Conservation (phyloP, 2,797 vertebrate genomes). For the Dendrocincla fuliginosa region DNA sequence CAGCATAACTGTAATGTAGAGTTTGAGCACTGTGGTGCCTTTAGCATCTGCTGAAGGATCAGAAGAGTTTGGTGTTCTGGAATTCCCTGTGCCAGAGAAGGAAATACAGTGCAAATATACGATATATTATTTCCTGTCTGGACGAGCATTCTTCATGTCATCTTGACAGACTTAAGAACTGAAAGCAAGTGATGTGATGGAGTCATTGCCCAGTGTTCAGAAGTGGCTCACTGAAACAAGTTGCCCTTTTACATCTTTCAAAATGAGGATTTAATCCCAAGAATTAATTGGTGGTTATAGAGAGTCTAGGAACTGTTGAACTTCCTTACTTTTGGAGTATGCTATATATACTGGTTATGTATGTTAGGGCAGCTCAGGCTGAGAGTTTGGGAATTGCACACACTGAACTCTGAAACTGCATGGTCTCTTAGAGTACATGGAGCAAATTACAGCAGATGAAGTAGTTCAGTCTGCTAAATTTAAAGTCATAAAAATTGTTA, state of each 20-base stretch:
- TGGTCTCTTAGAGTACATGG: neutral
- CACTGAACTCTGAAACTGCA: neutral
- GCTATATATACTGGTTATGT: neutral
- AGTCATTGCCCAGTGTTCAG: neutral
- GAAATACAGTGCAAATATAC: neutral
- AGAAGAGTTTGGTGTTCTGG: neutral
- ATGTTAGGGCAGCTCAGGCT: neutral
- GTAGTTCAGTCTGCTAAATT: conserved; percentile 10
- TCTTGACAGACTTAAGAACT: neutral
- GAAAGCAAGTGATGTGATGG: neutral
- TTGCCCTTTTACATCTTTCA: neutral
- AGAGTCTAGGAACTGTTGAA: neutral
- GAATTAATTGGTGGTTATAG: neutral
- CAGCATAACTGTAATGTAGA: neutral
- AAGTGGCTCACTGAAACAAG: neutral
- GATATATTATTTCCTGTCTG: neutral
- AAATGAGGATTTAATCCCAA: neutral
- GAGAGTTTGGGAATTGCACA: neutral
- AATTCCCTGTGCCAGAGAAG: neutral
- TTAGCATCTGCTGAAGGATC: neutral
- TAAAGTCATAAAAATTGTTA: neutral
- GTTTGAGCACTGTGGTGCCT: neutral
- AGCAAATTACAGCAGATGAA: neutral
- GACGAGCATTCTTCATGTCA: fast-evolving
- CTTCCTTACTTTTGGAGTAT: neutral